Conservation (phyloP, 2,113 vertebrate genomes). For the Poeciliopsis prolifica region DNA sequence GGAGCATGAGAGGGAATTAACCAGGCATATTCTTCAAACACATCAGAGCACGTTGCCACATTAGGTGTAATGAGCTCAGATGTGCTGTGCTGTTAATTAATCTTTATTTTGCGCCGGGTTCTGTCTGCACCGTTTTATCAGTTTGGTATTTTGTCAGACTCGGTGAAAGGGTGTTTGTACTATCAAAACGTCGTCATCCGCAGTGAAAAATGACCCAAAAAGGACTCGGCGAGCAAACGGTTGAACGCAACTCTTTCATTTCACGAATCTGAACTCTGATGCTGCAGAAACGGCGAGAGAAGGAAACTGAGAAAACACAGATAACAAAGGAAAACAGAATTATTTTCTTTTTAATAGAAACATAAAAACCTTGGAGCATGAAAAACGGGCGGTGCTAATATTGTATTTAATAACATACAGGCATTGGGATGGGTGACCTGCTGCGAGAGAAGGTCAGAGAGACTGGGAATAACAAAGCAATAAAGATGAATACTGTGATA, state of each 20-base stretch:
- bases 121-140: neutral
- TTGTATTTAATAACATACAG: neutral
- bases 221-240: neutral
- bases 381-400: neutral
- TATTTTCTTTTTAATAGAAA: neutral
- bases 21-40: slow-evolving; percentile 22
- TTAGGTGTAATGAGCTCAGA: slow-evolving; percentile 12
- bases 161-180: neutral
- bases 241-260: neutral
- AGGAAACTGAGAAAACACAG: neutral
- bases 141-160: slow-evolving; percentile 4
- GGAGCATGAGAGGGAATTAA: slow-evolving; percentile 29
- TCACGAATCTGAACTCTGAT: neutral
- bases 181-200: neutral
- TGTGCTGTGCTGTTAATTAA: slow-evolving; percentile 37
- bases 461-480: too few relatives aligned
- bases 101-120: slow-evolving; percentile 30
- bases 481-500: too few relatives aligned
- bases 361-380: neutral
- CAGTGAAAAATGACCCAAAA: neutral
- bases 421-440: neutral
- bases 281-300: neutral
- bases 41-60: slow-evolving; percentile 24
- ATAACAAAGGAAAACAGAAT: neutral
- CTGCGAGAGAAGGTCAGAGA: neutral